Evolutionary conservation across 2,888 invertebrate genomes (phyloP), one percentile per base, ranked within the genome.

Genomic region (Thysanoteuthis rhombus): DNA sequence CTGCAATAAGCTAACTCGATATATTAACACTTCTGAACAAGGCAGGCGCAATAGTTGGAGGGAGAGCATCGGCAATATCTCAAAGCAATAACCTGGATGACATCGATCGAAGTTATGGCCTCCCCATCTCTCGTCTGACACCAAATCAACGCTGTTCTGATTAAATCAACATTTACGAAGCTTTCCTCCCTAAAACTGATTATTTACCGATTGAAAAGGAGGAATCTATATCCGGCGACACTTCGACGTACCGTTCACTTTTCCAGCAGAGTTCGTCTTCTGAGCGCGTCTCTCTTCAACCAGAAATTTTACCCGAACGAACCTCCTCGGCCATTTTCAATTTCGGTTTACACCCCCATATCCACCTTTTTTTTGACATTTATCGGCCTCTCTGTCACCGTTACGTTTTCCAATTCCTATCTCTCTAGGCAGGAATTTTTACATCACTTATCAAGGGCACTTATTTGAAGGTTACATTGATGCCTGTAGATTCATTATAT

Each of bases 161-260:
- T 75, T n/a, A n/a, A 75, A 75, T 75, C 75, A 75, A n/a, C 75
- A 75, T 75, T 75, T n/a, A 75, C 75, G n/a, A 16, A 75, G 75
- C n/a, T 75, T 75, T 36, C 36, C n/a, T 36, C 10, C 36, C n/a
- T 36, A n/a, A 75, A 75, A 75, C 75, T 75, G 75, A 75, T 75
- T 75, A 75, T 36, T n/a, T 75, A 36, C n/a, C 12, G 16, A 36
- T 36, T 75, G n/a, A n/a, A 75, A n/a, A 75, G n/a, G 75, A 75
- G n/a, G n/a, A n/a, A n/a, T 75, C 75, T 75, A 75, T 75, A 75
- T 75, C 75, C 75, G 75, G 75, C 75, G 75, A 75, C 75, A 75
- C n/a, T n/a, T 36, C 32, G 58, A 58, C 5, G 25, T 25, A 36
- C 75, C 36, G 12, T n/a, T 75, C 75, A n/a, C n/a, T 75, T 75